These are phyloP conservation scores for Pangasius sanitwongsei DNA, from an alignment of 2,797 vertebrate species.

Conservation along the genomic window DNA sequence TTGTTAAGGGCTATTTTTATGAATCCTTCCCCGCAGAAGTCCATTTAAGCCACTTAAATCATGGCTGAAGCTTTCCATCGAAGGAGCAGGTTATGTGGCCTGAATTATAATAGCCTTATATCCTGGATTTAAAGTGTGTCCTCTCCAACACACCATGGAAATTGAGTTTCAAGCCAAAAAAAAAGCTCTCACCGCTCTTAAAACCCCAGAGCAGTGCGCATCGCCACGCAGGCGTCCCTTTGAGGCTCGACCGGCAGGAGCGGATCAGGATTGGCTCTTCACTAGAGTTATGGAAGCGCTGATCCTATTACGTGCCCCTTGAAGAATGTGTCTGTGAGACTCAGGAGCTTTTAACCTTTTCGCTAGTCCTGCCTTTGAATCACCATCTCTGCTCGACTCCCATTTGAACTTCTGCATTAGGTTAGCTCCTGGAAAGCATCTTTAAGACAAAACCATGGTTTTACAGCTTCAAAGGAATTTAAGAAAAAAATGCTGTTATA, in stretches of 20 bases:
- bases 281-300: conserved; percentile 76
- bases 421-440: conserved; percentile 40
- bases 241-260: conserved; percentile 76
- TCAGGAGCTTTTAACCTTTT: conserved; percentile 79
- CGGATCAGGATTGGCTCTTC: conserved; percentile 77
- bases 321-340: conserved; percentile 77
- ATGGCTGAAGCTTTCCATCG: conserved; percentile 43
- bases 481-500: not conserved
- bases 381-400: conserved; percentile 53
- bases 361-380: conserved; percentile 71
- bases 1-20: conserved; percentile 38
- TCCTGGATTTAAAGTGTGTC: conserved; percentile 67
- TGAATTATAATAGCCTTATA: conserved; percentile 76
- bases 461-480: not conserved
- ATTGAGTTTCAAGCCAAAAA: conserved; percentile 76
- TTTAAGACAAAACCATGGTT: not conserved
- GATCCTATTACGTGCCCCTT: conserved; percentile 79
- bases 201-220: conserved; percentile 48
- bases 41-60: conserved; percentile 52
- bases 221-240: conserved; percentile 74
- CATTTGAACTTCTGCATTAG: conserved; percentile 61
- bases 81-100: conserved; percentile 68
- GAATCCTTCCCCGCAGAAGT: conserved; percentile 35
- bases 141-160: conserved; percentile 77
- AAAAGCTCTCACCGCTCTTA: conserved; percentile 51